Evolutionary conservation across 1,140 invertebrate species (phyloP), one percentile per base, ranked within the genome.

Genomic region (Asbolus verrucosus): DNA sequence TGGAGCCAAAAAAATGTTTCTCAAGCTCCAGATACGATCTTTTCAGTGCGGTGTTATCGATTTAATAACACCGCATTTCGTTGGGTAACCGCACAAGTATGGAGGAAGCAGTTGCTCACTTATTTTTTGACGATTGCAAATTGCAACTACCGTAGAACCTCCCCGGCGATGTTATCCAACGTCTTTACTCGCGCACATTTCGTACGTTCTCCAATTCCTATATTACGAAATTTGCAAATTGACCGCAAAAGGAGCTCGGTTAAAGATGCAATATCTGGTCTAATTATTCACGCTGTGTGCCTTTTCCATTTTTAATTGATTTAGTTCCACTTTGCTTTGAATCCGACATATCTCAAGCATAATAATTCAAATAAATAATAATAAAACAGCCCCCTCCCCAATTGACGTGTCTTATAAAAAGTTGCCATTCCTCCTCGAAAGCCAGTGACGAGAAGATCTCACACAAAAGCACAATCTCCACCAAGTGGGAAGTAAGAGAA

Each of bases 221-320:
- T 24, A 21, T 54, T 54, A 54, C 11, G 46, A 54, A 54, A 54
- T 54, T 54, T 13, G 46, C 46, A 54, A 54, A 54, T 54, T 54
- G 21, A 27, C 46, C 46, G 21, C 18, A 14, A 54, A 54, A 54
- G n/a, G 46, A 54, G 27, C 21, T 13, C 27, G 27, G n/a, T 54
- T 27, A 54, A 27, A 54, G 46, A 54, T 54, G 46, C 21, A 54
- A 19, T 27, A 54, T 54, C 46, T 54, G 8, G n/a, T 54, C 27
- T 54, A 54, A 54, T 54, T 54, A 54, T 54, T 54, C 21, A 54
- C 46, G 46, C 19, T 54, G 19, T 54, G 21, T 54, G 46, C 46
- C 27, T 54, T 46, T 54, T 24, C 19, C 19, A 54, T 54, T 54
- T 54, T 54, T 54, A 54, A 54, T 54, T 54, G 46, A 54, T 54